Base-by-base conservation (phyloP, 2,888 invertebrate species). In the Agrilus biguttatus region DNA sequence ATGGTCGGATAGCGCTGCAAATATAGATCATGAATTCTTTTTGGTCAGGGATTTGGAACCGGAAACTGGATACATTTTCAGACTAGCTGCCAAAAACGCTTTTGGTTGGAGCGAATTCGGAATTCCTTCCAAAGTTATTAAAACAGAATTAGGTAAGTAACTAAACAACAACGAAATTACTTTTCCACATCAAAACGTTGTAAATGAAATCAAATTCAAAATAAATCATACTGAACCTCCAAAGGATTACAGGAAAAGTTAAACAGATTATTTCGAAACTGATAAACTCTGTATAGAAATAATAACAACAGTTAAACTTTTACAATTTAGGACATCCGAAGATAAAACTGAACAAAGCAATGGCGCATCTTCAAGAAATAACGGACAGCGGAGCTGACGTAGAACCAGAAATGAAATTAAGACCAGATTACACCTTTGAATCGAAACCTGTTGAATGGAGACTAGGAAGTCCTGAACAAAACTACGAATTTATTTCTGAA, bases 41-140 rank as follows among this genome's bases (percentile, higher is more conserved):
- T 69, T 93, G 13, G 75, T 95, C 2, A 75, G 76, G 51, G 79
- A 82, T 49, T 73, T 97, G n/a, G 69, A 75, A 41, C 79, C 89
- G 0, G 77, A 81, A 50, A 83, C 81, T 23, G 79, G 79, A 55
- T 95, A 97, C 66, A 81, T 89, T 53, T 93, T 96, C 71, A 74
- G 95, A 45, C 71, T 96, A 28, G 79, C 88, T 0, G 89, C 92
- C 0, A 75, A 80, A 51, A 97, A 97, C 68, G 78, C 80, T 41
- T 89, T 96, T 58, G 96, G 96, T 1, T 90, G 90, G 85, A 90
- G 95, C 65, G 86, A 87, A 42, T 82, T 83, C 59, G 90, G 92
- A 38, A 82, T 87, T 48, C 83, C 88, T 0, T 84, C 89, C 2
- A 75, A 78, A 46, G 70, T 83, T 1, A 69, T 83, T 14, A 77